Base-by-base conservation (phyloP, 2,888 invertebrate species). In the Iphiclides podalirius region DNA sequence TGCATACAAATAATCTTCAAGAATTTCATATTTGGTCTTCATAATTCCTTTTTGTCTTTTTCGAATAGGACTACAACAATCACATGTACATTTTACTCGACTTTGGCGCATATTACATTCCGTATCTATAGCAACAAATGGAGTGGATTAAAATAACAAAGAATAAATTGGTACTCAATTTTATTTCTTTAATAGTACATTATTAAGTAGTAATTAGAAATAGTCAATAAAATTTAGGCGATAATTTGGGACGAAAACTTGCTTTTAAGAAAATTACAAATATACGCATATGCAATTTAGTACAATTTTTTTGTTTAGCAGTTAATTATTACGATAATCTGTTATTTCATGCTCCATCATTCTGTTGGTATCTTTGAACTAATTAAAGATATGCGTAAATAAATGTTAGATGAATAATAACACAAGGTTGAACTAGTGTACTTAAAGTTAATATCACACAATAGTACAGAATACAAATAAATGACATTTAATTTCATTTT, bases 361-460 rank as follows among this genome's bases (percentile, higher is more conserved):
- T n/a, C n/a, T n/a, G n/a, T n/a, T n/a, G n/a, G n/a, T n/a, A n/a
- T n/a, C n/a, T n/a, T n/a, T n/a, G n/a, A n/a, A n/a, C n/a, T n/a
- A n/a, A n/a, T n/a, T n/a, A n/a, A n/a, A n/a, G n/a, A n/a, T n/a
- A n/a, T n/a, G n/a, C n/a, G 6, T 20, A 20, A 20, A 20, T 20
- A 20, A 20, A 20, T 3, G 6, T 4, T 20, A 20, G 20, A 20
- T 6, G 6, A 31, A n/a, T 11, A 31, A 2, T 4, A 26, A 26
- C 31, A 31, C 31, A 31, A 31, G 12, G 16, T 36, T n/a, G n/a
- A 12, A 17, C 12, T 12, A 31, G 9, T 26, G 9, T 13, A 26
- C 44, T 45, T 38, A 45, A 38, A 45, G 16, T 26, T 45, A 45
- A 38, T 45, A 45, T 45, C 45, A 37, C 45, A 38, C 38, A 44